phyloP scores from a whole-genome alignment of 2,113 vertebrate genomes.

The Elaphurus davidianus region DNA sequence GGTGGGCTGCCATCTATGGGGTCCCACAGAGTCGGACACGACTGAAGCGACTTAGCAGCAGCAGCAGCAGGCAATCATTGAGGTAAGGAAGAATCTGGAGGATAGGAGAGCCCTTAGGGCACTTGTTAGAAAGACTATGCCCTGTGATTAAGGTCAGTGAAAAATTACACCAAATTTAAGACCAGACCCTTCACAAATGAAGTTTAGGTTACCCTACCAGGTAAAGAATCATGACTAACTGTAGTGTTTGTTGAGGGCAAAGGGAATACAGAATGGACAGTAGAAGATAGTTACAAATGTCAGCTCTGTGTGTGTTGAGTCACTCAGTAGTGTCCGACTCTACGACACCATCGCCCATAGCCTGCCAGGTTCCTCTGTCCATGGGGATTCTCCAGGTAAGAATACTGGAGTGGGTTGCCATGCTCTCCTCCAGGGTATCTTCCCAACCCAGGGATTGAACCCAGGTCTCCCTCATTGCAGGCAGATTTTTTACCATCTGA shows the following conservation, averaged over 20 bases:
- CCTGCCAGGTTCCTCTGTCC: not conserved
- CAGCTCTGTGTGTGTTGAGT: not conserved
- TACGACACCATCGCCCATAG: not conserved
- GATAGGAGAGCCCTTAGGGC: not conserved
- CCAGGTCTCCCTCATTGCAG: not conserved
- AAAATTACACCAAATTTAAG: not conserved
- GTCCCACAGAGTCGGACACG: accelerated
- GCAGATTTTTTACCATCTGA: not conserved
- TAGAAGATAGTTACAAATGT: not conserved
- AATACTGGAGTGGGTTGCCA: not conserved
- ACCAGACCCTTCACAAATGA: not conserved
- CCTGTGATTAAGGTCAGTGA: not conserved
- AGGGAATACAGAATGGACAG: not conserved
- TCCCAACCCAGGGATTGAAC: not conserved
- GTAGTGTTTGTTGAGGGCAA: not conserved
- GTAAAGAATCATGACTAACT: not conserved
- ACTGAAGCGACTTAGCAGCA: too few species aligned
- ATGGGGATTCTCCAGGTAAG: not conserved
- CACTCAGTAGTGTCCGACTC: not conserved
- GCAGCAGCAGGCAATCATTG: not conserved
- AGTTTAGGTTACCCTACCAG: not conserved
- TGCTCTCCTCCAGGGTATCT: not conserved
- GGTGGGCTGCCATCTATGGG: too few species aligned
- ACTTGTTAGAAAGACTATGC: not conserved
- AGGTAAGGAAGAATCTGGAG: not conserved